Evolutionary conservation across 1,140 invertebrate genomes (phyloP), one percentile per base, ranked within the genome.

Genomic region (Doryteuthis pealeii): DNA sequence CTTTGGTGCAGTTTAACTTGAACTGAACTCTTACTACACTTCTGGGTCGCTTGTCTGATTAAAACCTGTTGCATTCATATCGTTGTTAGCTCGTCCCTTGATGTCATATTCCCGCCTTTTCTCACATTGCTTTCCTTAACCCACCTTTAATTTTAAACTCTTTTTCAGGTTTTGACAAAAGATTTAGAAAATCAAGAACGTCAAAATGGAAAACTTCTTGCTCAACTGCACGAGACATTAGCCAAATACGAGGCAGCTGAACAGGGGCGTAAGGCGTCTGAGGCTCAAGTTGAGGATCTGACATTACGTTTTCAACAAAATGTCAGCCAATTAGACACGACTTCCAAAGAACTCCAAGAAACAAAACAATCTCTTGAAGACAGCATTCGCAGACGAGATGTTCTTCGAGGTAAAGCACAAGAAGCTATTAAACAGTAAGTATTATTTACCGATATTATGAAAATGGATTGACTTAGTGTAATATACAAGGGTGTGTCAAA

Each of bases 361-460:
- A 84, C 84, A 30, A 79, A 86, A 72, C 69, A 80, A 18, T 68
- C 81, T n/a, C 75, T 85, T 2, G 76, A 80, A 33, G 83, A 84
- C 26, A 81, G 80, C n/a, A 83, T 84, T 75, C 83, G 81, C 30
- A 85, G 84, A 77, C 82, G 81, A 45, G 86, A 87, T 43, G 85
- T 86, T 66, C 83, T 86, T 40, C 86, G 85, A 77, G 80, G 78
- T 32, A 78, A 83, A 30, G 85, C 86, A 49, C 84, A 86, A 78
- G 85, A 87, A 73, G 85, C 84, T 49, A 84, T 87, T 15, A 80
- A 83, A 81, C 84, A 85, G 86, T 87, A 77, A 84, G 84, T 85
- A 54, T n/a, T n/a, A n/a, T n/a, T n/a, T n/a, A n/a, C n/a, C n/a
- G n/a, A n/a, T n/a, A n/a, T n/a, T n/a, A n/a, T n/a, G n/a, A n/a